A percentile compares a stretch with the other conserved stretches of the same genome.
phyloP scores from a whole-genome alignment of 2,888 invertebrate species.

The Lysandra coridon region DNA sequence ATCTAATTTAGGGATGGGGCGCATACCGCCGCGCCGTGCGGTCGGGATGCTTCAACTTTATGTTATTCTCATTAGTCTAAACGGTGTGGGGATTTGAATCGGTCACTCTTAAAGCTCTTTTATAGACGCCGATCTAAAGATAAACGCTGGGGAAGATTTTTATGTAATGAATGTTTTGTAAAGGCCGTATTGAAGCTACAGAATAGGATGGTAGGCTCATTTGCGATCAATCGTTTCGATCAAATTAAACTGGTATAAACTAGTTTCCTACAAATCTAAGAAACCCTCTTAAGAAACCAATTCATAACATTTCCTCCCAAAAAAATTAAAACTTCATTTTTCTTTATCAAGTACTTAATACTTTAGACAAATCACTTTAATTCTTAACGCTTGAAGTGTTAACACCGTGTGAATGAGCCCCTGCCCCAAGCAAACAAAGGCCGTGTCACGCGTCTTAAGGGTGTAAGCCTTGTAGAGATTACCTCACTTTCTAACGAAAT shows the following conservation, averaged over 20 bases:
- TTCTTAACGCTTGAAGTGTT: background rate
- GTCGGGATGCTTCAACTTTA: slow-evolving; percentile 58
- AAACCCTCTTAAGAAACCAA: background rate
- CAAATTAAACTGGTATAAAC: background rate
- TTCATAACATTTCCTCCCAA: background rate
- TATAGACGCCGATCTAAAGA: slow-evolving; percentile 32
- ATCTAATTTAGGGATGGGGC: slow-evolving; percentile 62
- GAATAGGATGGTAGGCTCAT: background rate
- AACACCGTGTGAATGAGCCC: background rate
- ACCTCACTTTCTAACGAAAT: background rate
- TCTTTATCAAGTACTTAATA: background rate
- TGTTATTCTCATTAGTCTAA: slow-evolving; percentile 70
- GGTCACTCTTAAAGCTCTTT: slow-evolving; percentile 44
- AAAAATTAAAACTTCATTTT: background rate
- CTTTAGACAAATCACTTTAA: background rate
- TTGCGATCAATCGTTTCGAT: background rate
- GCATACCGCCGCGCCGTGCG: slow-evolving; percentile 48
- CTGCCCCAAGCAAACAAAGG: background rate
- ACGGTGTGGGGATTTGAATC: slow-evolving; percentile 54
- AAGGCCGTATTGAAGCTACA: background rate
- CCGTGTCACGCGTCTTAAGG: background rate
- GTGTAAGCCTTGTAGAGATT: slow-evolving; percentile 13
- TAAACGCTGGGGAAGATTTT: slow-evolving; percentile 2
- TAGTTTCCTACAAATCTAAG: background rate
- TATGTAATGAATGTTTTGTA: slow-evolving; percentile 20